Percentiles rank a stretch among this genome's conserved stretches.
phyloP scores from a whole-genome alignment of 2,888 invertebrate genomes.

The Xestia sexstrigata region DNA sequence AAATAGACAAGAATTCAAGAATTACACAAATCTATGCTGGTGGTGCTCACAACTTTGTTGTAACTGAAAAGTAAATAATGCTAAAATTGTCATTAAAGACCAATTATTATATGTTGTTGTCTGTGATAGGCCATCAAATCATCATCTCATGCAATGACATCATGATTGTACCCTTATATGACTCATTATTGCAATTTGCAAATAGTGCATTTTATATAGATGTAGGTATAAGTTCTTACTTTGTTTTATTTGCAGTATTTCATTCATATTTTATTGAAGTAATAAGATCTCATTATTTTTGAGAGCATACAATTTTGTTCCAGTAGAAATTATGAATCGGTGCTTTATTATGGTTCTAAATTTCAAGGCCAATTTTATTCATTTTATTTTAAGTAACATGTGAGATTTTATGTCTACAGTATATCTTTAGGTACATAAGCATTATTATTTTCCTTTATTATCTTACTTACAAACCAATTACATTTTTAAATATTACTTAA shows the following conservation, averaged over 20 bases:
- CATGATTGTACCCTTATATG: slow-evolving; percentile 5
- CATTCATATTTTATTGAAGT: neutral
- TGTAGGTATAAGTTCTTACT: neutral
- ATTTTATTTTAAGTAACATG: neutral
- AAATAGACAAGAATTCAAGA: slow-evolving; percentile 63
- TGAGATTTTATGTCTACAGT: neutral
- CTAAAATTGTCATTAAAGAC: slow-evolving; percentile 11
- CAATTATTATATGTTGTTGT: slow-evolving; percentile 9
- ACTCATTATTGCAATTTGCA: slow-evolving; percentile 12
- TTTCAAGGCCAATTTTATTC: neutral
- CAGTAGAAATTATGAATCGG: neutral
- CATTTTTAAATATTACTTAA: too few species aligned
- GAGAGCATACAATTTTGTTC: neutral
- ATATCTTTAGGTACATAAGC: neutral
- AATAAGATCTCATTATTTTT: neutral
- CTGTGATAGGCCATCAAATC: slow-evolving; percentile 34
- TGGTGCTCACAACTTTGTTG: slow-evolving; percentile 86
- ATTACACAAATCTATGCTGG: slow-evolving; percentile 84
- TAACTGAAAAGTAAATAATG: slow-evolving; percentile 68
- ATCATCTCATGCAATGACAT: slow-evolving; percentile 9
- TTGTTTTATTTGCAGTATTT: slow-evolving; percentile 2
- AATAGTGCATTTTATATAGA: neutral
- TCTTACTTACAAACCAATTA: too few species aligned
- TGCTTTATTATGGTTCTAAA: neutral
- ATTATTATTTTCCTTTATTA: neutral